Conservation (phyloP, 2,113 vertebrate genomes). For the Centropus unirufus region DNA sequence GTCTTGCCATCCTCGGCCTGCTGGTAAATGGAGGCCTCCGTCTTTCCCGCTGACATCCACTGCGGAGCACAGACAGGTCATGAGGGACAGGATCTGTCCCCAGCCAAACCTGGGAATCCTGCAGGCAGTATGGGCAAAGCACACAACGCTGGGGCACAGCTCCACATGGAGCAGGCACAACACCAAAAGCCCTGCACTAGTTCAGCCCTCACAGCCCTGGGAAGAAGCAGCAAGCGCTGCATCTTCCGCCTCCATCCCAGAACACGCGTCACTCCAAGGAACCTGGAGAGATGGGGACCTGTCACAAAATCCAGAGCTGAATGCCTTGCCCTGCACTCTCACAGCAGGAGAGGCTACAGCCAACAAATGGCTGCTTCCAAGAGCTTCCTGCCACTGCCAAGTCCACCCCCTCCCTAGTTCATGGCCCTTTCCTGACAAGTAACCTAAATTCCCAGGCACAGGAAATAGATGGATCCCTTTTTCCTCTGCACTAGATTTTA, state of each 20-base stretch:
- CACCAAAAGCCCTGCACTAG: not conserved
- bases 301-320: not conserved
- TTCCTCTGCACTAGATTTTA: not conserved
- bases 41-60: conserved; percentile 97
- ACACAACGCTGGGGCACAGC: fast-evolving
- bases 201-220: not conserved
- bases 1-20: conserved; percentile 98
- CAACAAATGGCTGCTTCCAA: not conserved
- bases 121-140: not conserved
- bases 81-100: not conserved
- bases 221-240: not conserved
- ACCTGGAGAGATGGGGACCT: not conserved
- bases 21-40: conserved; percentile 96
- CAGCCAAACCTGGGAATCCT: not conserved
- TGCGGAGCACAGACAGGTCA: conserved; percentile 43
- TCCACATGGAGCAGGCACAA: not conserved
- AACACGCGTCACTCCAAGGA: not conserved
- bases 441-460: not conserved
- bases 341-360: not conserved
- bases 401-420: not conserved
- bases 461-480: not conserved
- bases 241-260: not conserved
- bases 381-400: not conserved
- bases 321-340: not conserved
- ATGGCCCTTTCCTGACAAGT: not conserved